Evolutionary conservation across 2,888 invertebrate species (phyloP).

Genomic region (Drosophila algonquin): DNA sequence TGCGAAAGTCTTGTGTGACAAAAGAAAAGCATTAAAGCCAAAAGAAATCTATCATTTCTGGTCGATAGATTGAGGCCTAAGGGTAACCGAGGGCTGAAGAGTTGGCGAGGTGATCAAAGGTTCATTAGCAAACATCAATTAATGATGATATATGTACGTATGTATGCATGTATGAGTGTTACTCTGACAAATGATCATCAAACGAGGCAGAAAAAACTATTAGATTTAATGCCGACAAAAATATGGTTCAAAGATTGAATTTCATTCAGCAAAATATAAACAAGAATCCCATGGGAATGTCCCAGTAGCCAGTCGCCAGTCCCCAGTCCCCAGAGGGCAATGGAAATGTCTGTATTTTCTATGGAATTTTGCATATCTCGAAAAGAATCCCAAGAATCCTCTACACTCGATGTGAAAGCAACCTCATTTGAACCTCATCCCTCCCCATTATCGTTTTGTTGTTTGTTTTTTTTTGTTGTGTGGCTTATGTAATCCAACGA

Average conservation of each 20-base stretch:
- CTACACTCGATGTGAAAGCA: conserved; percentile 6
- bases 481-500: conserved; percentile 31
- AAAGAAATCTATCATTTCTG: conserved; percentile 27
- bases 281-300: conserved; percentile 10
- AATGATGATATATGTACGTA: conserved; percentile 30
- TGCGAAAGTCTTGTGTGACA: conserved; percentile 34
- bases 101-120: neutral
- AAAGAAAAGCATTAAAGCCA: conserved; percentile 36
- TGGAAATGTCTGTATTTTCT: neutral
- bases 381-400: neutral
- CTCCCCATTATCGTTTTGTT: neutral
- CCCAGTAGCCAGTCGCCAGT: neutral
- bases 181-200: conserved; percentile 2
- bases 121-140: conserved; percentile 1
- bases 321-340: neutral
- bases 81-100: neutral
- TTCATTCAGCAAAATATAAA: conserved; percentile 19
- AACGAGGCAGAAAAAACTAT: conserved; percentile 5
- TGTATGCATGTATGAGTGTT: conserved; percentile 13
- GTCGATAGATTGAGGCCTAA: conserved; percentile 22
- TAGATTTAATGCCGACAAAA: conserved; percentile 6
- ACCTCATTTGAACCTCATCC: conserved; percentile 8
- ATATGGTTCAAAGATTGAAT: conserved; percentile 28
- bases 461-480: neutral
- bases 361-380: neutral